A percentile compares a stretch with the other conserved stretches of the same genome.
Conservation (phyloP, 2,113 vertebrate genomes). For the Gobiocypris rarus region DNA sequence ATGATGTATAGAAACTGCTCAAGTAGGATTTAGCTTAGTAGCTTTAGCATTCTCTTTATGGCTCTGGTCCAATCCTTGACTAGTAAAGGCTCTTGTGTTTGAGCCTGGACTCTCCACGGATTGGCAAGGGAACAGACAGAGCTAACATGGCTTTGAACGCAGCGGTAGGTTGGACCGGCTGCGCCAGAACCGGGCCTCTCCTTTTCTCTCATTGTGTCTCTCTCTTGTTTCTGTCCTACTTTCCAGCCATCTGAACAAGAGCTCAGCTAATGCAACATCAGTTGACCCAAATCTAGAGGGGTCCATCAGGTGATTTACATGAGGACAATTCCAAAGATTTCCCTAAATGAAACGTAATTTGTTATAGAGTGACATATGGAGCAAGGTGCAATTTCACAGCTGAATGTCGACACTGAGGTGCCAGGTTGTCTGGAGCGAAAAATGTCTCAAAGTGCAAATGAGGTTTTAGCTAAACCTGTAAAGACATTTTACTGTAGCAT, state of each 20-base stretch:
- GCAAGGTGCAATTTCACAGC: conserved; percentile 24
- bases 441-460: not conserved
- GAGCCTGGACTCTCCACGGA: conserved; percentile 28
- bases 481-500: not conserved
- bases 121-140: conserved; percentile 46
- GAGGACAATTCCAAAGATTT: conserved; percentile 20
- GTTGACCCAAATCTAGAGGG: conserved; percentile 33
- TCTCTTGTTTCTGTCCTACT: conserved; percentile 50
- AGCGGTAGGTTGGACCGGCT: conserved; percentile 38
- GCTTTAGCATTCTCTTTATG: not conserved
- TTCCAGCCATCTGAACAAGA: conserved; percentile 36
- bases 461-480: not conserved
- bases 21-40: not conserved
- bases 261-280: conserved; percentile 28
- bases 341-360: conserved; percentile 3
- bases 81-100: conserved; percentile 27
- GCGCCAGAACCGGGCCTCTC: conserved; percentile 37
- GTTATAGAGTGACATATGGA: not conserved
- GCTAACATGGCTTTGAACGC: conserved; percentile 29
- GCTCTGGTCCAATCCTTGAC: conserved; percentile 18
- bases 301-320: conserved; percentile 22
- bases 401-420: not conserved
- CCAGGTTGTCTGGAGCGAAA: not conserved
- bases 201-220: conserved; percentile 23
- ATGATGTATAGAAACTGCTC: not conserved